phyloP scores from a whole-genome alignment of 2,888 invertebrate genomes.

The Morpho achilles region DNA sequence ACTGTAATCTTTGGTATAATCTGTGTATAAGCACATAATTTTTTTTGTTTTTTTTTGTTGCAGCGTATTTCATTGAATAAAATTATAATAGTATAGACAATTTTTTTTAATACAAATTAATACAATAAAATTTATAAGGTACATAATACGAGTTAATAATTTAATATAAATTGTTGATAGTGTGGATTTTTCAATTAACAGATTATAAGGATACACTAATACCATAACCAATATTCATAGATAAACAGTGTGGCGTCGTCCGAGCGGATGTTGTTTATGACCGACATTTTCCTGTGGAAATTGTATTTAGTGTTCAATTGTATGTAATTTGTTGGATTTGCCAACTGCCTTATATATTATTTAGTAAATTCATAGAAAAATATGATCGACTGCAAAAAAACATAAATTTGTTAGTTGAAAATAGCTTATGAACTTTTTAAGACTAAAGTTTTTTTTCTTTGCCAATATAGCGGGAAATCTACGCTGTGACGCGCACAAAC shows the following conservation, averaged over 20 bases:
- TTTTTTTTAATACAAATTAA: no score
- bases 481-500: constrained; percentile 68
- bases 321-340: constrained; percentile 33
- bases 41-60: no score
- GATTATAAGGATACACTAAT: constrained; percentile 7
- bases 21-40: no score
- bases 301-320: constrained; percentile 46
- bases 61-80: no score
- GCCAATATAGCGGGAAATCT: constrained; percentile 74
- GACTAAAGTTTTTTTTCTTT: constrained; percentile 39
- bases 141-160: no score
- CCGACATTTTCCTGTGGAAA: constrained; percentile 67
- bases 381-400: constrained; percentile 14
- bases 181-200: background rate
- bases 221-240: background rate
- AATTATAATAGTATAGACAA: no score
- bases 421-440: constrained; percentile 19
- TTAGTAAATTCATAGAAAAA: constrained; percentile 19
- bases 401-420: constrained; percentile 3
- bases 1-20: no score
- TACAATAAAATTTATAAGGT: no score
- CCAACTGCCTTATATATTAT: constrained; percentile 24
- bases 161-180: background rate
- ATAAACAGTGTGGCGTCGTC: constrained; percentile 61
- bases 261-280: constrained; percentile 68